Conservation (phyloP, 2,113 vertebrate species). For the Abramis brama region DNA sequence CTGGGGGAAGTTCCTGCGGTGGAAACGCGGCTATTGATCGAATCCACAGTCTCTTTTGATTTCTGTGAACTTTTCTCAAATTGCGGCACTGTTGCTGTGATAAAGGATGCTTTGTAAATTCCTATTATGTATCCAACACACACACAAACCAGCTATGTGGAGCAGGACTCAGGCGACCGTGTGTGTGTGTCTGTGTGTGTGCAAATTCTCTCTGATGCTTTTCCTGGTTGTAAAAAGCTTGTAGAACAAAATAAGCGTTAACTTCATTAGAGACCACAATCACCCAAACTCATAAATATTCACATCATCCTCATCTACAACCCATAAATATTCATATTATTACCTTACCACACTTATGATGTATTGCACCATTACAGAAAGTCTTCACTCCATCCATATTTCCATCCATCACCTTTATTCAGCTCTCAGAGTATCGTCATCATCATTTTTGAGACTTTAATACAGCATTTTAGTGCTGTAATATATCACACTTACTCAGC, state of each 20-base stretch:
- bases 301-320: slow-evolving; percentile 5
- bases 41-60: background rate
- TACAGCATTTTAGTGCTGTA: slow-evolving; percentile 13
- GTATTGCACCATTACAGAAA: slow-evolving; percentile 16
- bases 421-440: slow-evolving; percentile 26
- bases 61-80: background rate
- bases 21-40: background rate
- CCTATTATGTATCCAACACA: background rate
- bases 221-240: slow-evolving; percentile 34
- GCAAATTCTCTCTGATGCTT: background rate
- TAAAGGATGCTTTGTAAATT: background rate
- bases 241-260: slow-evolving; percentile 40
- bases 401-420: slow-evolving; percentile 31
- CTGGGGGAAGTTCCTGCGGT: too few species aligned
- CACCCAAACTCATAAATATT: slow-evolving; percentile 37
- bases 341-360: slow-evolving; percentile 28
- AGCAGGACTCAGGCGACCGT: slow-evolving; percentile 5
- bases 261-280: slow-evolving; percentile 38
- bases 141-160: background rate
- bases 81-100: background rate
- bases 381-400: slow-evolving; percentile 25
- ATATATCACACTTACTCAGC: slow-evolving; percentile 38
- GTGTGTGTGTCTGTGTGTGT: background rate
- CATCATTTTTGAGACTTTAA: slow-evolving; percentile 33
- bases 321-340: slow-evolving; percentile 39